These are phyloP conservation scores for Tetragonula clypearis DNA, from an alignment of 1,140 invertebrate genomes.

Conservation along the genomic window DNA sequence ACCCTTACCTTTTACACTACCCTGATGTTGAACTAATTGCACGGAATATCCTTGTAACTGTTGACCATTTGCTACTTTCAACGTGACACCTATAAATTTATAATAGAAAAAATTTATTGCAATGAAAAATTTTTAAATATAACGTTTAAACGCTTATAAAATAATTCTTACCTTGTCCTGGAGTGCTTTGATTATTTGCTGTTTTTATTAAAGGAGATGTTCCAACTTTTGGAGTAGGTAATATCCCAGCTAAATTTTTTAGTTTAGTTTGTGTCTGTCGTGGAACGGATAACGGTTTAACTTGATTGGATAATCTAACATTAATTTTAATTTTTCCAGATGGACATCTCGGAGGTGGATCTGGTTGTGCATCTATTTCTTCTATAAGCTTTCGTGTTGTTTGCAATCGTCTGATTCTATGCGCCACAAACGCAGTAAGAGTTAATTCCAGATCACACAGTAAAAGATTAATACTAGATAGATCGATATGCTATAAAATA, in stretches of 20 bases:
- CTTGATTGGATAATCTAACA: constrained; percentile 80
- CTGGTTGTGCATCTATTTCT: constrained; percentile 86
- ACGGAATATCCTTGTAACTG: constrained; percentile 82
- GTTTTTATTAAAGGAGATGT: constrained; percentile 78
- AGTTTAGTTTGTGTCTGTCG: constrained; percentile 72
- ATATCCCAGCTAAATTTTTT: constrained; percentile 74
- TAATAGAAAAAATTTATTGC: not conserved
- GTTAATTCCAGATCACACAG: constrained; percentile 87
- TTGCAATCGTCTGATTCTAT: constrained; percentile 88
- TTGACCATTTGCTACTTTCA: constrained; percentile 80
- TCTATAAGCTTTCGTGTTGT: constrained; percentile 89
- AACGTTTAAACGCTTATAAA: not conserved
- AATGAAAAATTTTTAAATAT: not conserved
- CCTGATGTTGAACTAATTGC: constrained; percentile 84
- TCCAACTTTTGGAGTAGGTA: constrained; percentile 77
- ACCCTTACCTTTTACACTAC: constrained; percentile 82
- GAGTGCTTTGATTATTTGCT: constrained; percentile 70
- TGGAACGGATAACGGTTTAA: constrained; percentile 66
- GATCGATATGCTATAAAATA: constrained; percentile 86
- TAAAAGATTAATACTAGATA: constrained; percentile 87
- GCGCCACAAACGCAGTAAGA: constrained; percentile 91
- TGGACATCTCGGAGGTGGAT: constrained; percentile 86
- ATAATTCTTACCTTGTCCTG: constrained; percentile 71
- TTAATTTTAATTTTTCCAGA: constrained; percentile 85
- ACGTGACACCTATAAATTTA: constrained; percentile 76